A percentile compares a stretch with the other conserved stretches of the same genome.
Evolutionary conservation across 2,888 invertebrate species (phyloP).

Genomic region (Ophioninae sp.): DNA sequence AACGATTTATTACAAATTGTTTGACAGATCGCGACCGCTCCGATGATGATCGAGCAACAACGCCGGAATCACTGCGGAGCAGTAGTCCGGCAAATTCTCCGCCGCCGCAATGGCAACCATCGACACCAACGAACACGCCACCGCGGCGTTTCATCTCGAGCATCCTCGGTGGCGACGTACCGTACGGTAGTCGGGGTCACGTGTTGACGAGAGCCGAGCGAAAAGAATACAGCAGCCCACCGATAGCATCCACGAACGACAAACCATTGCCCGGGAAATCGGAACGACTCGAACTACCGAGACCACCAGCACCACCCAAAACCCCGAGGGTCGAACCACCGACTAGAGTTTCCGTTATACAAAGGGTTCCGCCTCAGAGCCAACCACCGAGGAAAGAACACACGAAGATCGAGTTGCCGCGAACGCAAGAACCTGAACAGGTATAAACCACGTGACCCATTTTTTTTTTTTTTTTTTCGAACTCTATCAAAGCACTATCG

Average conservation of each 20-base stretch:
- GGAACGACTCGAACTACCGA: conserved; percentile 77
- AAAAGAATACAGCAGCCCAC: conserved; percentile 87
- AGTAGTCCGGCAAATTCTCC: conserved; percentile 76
- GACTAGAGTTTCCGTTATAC: conserved; percentile 90
- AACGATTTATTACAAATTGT: neutral
- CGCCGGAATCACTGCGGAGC: conserved; percentile 78
- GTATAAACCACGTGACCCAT: conserved; percentile 58
- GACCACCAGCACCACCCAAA: conserved; percentile 84
- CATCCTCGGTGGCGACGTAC: conserved; percentile 90
- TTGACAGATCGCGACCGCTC: conserved; percentile 76
- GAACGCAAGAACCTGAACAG: conserved; percentile 80
- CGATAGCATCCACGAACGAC: conserved; percentile 84
- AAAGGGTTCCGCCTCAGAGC: conserved; percentile 86
- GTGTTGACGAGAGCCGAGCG: conserved; percentile 91
- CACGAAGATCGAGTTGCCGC: conserved; percentile 77
- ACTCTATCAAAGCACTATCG: neutral
- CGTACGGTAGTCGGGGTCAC: conserved; percentile 90
- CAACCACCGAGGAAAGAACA: conserved; percentile 76
- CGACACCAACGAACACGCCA: conserved; percentile 76
- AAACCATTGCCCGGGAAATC: conserved; percentile 84
- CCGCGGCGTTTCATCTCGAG: conserved; percentile 89
- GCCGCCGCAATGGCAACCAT: conserved; percentile 76
- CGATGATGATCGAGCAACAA: conserved; percentile 79
- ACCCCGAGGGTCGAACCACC: conserved; percentile 84
- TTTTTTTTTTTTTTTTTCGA: neutral